Conservation (phyloP, 1,140 invertebrate species). For the Parapsyche elsis region DNA sequence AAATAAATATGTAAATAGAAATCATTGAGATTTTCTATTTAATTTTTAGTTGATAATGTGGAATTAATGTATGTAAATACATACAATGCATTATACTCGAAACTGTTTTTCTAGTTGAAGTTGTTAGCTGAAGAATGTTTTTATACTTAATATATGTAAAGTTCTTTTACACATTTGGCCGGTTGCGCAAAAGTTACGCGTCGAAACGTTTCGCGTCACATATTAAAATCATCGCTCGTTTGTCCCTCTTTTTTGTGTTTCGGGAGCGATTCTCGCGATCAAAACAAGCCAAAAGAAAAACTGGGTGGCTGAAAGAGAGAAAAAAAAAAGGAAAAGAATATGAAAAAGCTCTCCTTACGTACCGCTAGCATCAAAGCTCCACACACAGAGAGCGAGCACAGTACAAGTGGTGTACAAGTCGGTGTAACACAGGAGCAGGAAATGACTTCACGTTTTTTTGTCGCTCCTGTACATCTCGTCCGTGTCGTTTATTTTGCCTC, state of each 20-base stretch:
- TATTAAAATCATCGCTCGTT: conserved; percentile 8
- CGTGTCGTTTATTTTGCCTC: conserved; percentile 53
- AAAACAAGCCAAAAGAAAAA: conserved; percentile 7
- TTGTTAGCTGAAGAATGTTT: too few relatives aligned
- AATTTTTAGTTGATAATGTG: too few relatives aligned
- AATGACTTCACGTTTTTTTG: conserved; percentile 52
- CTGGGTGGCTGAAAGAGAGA: not conserved
- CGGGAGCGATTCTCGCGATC: conserved; percentile 7
- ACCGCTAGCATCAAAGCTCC: conserved; percentile 42
- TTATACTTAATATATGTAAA: too few relatives aligned
- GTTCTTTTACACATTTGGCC: too few relatives aligned
- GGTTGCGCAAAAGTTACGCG: too few relatives aligned
- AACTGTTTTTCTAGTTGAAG: too few relatives aligned
- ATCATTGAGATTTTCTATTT: too few relatives aligned
- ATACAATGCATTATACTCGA: too few relatives aligned
- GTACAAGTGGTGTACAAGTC: conserved; percentile 35
- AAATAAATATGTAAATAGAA: too few relatives aligned
- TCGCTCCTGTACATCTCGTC: conserved; percentile 38
- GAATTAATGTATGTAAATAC: too few relatives aligned
- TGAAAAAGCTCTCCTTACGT: conserved; percentile 18
- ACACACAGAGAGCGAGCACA: too few relatives aligned
- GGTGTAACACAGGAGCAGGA: conserved; percentile 52
- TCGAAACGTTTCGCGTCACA: not conserved
- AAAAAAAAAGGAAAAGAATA: not conserved
- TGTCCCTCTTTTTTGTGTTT: not conserved